These are phyloP conservation scores for Heterotilapia buettikoferi DNA, from an alignment of 2,113 vertebrate species.

Conservation along the genomic window DNA sequence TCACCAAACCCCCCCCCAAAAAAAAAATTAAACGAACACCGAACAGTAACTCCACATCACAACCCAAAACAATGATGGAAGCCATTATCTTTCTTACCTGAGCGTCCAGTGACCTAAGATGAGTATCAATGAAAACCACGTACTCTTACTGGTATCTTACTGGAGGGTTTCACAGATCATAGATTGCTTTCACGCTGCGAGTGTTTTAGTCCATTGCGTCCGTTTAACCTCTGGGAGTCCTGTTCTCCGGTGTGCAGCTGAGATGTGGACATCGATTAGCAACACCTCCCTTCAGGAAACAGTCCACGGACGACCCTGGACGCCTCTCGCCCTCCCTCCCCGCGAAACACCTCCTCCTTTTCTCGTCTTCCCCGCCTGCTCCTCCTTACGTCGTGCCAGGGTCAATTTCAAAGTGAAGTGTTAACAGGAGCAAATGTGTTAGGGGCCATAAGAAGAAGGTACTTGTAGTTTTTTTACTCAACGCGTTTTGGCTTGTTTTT, in stretches of 20 bases:
- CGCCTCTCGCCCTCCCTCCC: conserved; percentile 46
- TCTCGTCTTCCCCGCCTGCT: background rate
- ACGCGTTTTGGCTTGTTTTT: background rate
- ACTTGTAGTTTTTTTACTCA: background rate
- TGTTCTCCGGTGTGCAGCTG: background rate
- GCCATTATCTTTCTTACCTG: conserved; percentile 21
- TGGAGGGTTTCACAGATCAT: background rate
- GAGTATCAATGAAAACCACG: background rate
- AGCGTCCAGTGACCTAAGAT: background rate
- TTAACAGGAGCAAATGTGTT: conserved; percentile 78
- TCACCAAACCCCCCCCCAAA: too few relatives aligned
- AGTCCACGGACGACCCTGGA: conserved; percentile 73
- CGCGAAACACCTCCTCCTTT: conserved; percentile 52
- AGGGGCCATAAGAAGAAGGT: conserved; percentile 8
- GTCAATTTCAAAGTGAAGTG: conserved; percentile 93
- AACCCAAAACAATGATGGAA: background rate
- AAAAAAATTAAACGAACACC: background rate
- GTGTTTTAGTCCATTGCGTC: conserved; percentile 47
- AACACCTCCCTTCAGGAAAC: conserved; percentile 84
- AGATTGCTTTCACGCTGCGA: background rate
- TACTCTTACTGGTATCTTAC: background rate
- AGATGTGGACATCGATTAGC: conserved; percentile 46
- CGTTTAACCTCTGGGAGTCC: background rate
- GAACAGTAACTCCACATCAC: background rate
- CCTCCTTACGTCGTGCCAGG: conserved; percentile 47